phyloP scores from a whole-genome alignment of 2,113 vertebrate species.

The Crotalus helleri region DNA sequence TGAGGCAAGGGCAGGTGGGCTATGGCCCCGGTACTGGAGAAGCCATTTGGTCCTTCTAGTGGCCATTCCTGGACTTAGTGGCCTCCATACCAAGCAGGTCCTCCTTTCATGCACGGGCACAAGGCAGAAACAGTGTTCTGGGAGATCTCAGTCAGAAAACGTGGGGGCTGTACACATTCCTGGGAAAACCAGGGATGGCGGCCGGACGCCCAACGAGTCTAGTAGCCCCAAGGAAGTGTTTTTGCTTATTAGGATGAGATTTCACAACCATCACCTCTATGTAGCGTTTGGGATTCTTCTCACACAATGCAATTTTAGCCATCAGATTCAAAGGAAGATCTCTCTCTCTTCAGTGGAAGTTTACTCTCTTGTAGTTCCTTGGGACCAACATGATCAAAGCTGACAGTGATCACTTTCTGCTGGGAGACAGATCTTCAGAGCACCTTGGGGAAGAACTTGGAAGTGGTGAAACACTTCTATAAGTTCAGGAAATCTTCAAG shows the following conservation, averaged over 20 bases:
- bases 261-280: neutral
- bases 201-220: neutral
- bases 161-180: neutral
- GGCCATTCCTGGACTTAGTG: constrained; percentile 6
- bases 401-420: neutral
- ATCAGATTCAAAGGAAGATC: neutral
- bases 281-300: neutral
- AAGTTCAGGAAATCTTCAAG: neutral
- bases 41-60: constrained; percentile 48
- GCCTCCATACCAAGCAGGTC: neutral
- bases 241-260: neutral
- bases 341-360: neutral
- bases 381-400: neutral
- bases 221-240: neutral
- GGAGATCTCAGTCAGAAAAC: neutral
- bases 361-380: neutral
- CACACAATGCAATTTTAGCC: neutral
- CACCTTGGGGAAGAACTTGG: neutral
- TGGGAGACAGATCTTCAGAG: neutral
- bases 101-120: neutral
- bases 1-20: constrained; percentile 52
- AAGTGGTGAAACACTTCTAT: neutral
- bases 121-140: neutral
- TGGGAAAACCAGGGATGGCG: neutral
- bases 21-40: constrained; percentile 50